Evolutionary conservation across 2,797 vertebrate species (phyloP).

Genomic region (Phaenicophaeus curvirostris): DNA sequence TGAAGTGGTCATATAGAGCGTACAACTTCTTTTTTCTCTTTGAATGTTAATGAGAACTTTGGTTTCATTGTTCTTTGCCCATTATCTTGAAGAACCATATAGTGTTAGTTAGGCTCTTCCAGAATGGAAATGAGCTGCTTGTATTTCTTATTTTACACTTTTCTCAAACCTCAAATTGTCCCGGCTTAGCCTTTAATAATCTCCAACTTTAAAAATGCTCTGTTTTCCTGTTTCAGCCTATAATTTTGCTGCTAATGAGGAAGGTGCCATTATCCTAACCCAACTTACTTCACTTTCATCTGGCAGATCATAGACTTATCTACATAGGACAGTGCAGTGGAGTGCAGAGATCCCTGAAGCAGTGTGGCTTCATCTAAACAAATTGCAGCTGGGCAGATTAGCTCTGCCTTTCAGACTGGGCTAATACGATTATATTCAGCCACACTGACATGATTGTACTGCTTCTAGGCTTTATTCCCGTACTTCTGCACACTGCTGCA

Average conservation of each 20-base stretch:
- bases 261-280: background rate
- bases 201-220: background rate
- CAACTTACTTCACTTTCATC: background rate
- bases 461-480: background rate
- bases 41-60: background rate
- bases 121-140: background rate
- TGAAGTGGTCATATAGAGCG: background rate
- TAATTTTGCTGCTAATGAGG: background rate
- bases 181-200: background rate
- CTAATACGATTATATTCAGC: background rate
- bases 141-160: background rate
- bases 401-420: constrained; percentile 6
- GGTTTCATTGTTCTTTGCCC: background rate
- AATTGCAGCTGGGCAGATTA: background rate
- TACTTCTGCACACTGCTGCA: background rate
- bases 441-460: background rate
- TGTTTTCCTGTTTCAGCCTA: background rate
- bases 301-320: background rate
- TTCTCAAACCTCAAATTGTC: background rate
- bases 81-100: background rate
- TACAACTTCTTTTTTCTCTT: background rate
- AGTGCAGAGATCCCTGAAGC: background rate
- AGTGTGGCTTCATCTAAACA: background rate
- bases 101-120: background rate
- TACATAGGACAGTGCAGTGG: background rate